Base-by-base conservation (phyloP, 2,797 vertebrate species). In the Mus spretus region DNA sequence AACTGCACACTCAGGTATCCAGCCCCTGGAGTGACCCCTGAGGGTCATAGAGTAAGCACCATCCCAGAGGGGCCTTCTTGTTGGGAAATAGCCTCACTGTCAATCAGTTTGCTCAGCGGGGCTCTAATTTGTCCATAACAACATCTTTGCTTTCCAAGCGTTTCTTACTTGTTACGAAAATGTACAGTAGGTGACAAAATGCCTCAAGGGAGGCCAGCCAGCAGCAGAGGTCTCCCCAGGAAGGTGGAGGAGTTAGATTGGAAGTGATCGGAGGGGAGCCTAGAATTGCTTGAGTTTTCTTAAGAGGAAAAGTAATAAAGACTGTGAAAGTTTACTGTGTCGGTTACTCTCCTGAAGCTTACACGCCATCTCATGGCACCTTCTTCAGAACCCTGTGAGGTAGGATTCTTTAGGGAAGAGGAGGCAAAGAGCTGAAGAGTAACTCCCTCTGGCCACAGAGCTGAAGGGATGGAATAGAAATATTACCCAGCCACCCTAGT, bases 281-380 rank as follows among this genome's bases (percentile, higher is more conserved):
- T 77, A 83, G 26, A 22, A 44, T 72, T 88, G 75, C 17, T 75
- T 83, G 72, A 20, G 3, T 95, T 95, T 84, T 93, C 90, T 82
- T 84, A 50, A 94, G 88, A 55, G 19, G 77, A 91, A 34, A 78
- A 59, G 40, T 93, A 84, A 88, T 77, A 93, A 83, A 74, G 85
- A 72, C 67, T 10, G 63, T 44, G 79, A 89, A 44, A 7, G 40
- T 87, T 90, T 94, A 59, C 44, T 84, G 77, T 78, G 70, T n/a
- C 74, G 53, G 34, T n/a, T 82, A 22, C 24, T 90, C 14, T 89
- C 88, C 44, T 78, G 63, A 70, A 53, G 26, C 75, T 91, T 91
- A 37, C 6, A 9, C 95, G 59, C 50, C 77, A 63, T 75, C 28
- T 91, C 37, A 89, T 55, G 77, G 55, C 87, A 55, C 90, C 34